Conservation (phyloP, 1,140 invertebrate species). For the Caenorhabditis brenneri region DNA sequence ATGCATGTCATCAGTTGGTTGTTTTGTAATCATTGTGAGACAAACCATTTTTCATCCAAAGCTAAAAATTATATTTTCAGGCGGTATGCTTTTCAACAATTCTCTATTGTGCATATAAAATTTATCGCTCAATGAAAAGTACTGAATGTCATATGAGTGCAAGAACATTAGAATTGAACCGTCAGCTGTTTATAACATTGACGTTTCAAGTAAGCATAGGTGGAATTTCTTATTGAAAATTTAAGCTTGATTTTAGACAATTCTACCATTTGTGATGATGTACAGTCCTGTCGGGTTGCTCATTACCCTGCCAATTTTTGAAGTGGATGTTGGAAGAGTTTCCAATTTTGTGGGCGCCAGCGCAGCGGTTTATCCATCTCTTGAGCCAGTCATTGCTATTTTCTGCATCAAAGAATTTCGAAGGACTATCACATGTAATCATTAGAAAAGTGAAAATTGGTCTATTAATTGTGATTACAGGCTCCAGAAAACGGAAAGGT, state of each 20-base stretch:
- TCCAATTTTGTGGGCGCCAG: neutral
- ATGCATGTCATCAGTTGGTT: neutral
- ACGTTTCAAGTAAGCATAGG: neutral
- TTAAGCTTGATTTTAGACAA: neutral
- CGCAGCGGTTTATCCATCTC: neutral
- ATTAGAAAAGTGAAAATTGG: no score
- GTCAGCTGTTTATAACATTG: neutral
- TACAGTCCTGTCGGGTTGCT: neutral
- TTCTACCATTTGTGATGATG: neutral
- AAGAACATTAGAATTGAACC: neutral
- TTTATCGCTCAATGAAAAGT: neutral
- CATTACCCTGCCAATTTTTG: neutral
- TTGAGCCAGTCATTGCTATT: neutral
- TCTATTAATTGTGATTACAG: no score
- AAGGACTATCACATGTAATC: no score
- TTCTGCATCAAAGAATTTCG: neutral
- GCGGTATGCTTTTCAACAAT: neutral
- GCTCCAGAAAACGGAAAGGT: no score
- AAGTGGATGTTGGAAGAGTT: neutral
- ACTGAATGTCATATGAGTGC: neutral
- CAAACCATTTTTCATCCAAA: neutral
- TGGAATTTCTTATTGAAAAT: no score
- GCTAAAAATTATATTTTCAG: no score
- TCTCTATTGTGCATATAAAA: neutral
- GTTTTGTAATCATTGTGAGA: slow-evolving; percentile 5